Base-by-base conservation (phyloP, 2,888 invertebrate species). In the Ectropis crepuscularia region DNA sequence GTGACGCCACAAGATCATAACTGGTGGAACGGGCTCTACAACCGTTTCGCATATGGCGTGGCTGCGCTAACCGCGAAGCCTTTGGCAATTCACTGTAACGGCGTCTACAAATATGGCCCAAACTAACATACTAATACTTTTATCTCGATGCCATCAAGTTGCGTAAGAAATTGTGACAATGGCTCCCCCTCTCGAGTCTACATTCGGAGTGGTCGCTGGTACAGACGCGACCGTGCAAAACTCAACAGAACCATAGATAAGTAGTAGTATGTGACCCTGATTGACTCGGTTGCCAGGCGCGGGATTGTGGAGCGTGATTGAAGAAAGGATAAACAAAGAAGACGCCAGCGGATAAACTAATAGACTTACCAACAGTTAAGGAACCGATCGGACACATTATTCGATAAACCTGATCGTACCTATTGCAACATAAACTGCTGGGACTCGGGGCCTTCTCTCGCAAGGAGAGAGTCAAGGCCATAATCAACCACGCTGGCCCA, bases 311-410 rank as follows among this genome's bases (percentile, higher is more conserved):
- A 48, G n/a, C 49, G 50, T 53, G 42, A 57, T 53, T 43, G 48
- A 53, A 57, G 42, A 53, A 48, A 57, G 51, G 36, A 57, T 61
- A 61, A 62, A 62, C 57, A 53, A 48, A 2, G 36, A 37, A 36
- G 42, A 48, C 5, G 7, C n/a, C 43, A 53, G 39, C 48, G 43
- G 38, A 39, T 36, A 50, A 42, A 41, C 54, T 37, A 16, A 41
- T 12, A 37, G 16, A 50, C 45, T 37, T 49, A 41, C 58, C 50
- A 54, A 59, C 2, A 63, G 50, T 47, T 36, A 45, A 42, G 41
- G 53, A 50, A 50, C 38, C 39, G 59, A 48, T 55, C 55, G 28
- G 46, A 10, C 48, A 28, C 16, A 28, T n/a, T 39, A 41, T 41
- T 41, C 39, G 41, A 41, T 41, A 28, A 28, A 28, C 16, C 16